Conservation (phyloP, 2,888 invertebrate species). For the Dione juno region DNA sequence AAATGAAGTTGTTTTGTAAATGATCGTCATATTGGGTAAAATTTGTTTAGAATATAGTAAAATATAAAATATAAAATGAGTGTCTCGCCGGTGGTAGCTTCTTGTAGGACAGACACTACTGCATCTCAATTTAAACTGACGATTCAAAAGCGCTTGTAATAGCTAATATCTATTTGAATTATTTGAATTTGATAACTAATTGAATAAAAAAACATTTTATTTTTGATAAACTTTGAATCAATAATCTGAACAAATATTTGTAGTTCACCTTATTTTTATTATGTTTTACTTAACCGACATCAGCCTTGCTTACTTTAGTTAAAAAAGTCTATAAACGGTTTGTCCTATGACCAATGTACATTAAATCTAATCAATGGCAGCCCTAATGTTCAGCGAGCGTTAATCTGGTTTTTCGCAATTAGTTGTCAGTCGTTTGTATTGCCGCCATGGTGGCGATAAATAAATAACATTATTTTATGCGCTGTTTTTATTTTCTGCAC, state of each 20-base stretch:
- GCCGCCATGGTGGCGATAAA: slow-evolving; percentile 64
- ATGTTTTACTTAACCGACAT: neutral
- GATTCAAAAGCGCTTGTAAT: no score
- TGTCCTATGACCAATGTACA: neutral
- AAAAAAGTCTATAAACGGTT: neutral
- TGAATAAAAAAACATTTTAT: no score
- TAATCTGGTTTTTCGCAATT: slow-evolving; percentile 81
- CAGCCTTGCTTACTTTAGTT: neutral
- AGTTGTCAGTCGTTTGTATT: slow-evolving; percentile 71
- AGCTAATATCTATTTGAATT: no score
- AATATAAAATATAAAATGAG: no score
- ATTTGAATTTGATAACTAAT: no score
- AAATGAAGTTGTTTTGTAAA: no score
- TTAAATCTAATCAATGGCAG: slow-evolving; percentile 51
- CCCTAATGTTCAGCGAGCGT: slow-evolving; percentile 59
- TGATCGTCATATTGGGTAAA: no score
- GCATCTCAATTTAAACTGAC: no score
- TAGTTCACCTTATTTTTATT: neutral
- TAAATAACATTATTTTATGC: slow-evolving; percentile 60
- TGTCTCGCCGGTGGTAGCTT: no score
- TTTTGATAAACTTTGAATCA: no score
- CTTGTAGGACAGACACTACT: no score
- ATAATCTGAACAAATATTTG: neutral
- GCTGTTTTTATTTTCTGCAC: slow-evolving; percentile 61
- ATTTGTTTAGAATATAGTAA: no score